phyloP scores from a whole-genome alignment of 1,140 invertebrate genomes.

The Ectropis grisescens region DNA sequence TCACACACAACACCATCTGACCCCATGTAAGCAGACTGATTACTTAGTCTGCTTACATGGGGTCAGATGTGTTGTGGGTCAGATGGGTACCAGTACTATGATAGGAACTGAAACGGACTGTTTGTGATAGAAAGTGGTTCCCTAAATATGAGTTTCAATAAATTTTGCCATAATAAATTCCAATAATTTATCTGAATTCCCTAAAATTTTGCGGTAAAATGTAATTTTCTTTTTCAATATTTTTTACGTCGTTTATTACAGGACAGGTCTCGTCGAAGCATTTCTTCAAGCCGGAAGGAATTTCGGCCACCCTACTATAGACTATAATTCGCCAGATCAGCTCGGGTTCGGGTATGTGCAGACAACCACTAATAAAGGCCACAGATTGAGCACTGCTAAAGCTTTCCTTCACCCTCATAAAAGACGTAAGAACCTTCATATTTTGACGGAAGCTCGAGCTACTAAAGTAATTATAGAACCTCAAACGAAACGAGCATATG shows the following conservation, averaged over 20 bases:
- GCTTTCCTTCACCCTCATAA: slow-evolving; percentile 73
- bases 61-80: too few species aligned
- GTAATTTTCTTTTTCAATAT: too few species aligned
- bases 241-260: slow-evolving; percentile 44
- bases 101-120: too few species aligned
- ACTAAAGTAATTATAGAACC: slow-evolving; percentile 76
- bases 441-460: slow-evolving; percentile 72
- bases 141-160: too few species aligned
- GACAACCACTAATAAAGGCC: slow-evolving; percentile 73
- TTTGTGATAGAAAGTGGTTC: too few species aligned
- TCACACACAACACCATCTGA: too few species aligned
- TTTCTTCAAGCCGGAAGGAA: slow-evolving; percentile 76
- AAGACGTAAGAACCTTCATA: slow-evolving; percentile 76
- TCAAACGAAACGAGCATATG: slow-evolving; percentile 73
- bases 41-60: too few species aligned
- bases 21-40: too few species aligned
- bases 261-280: slow-evolving; percentile 69
- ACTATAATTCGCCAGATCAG: slow-evolving; percentile 77
- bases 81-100: too few species aligned
- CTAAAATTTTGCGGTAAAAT: too few species aligned
- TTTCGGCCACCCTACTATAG: slow-evolving; percentile 72
- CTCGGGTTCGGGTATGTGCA: slow-evolving; percentile 77
- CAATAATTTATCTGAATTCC: too few species aligned
- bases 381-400: slow-evolving; percentile 69
- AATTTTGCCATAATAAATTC: too few species aligned